These are phyloP conservation scores for Tipula vernalis DNA, from an alignment of 2,888 invertebrate genomes.

Conservation along the genomic window DNA sequence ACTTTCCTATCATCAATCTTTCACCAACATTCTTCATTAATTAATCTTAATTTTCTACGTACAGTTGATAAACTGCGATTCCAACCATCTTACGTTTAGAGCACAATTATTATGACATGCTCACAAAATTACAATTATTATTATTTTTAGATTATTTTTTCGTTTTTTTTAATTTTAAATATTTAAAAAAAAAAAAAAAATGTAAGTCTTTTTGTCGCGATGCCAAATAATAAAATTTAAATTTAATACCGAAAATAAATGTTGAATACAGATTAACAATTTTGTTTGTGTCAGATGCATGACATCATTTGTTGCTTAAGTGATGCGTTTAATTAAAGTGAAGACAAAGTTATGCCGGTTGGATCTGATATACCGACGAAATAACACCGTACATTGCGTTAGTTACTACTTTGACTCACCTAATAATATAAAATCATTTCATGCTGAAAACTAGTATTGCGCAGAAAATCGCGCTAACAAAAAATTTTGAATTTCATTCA, in stretches of 20 bases:
- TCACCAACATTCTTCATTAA: neutral
- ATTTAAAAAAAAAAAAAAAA: neutral
- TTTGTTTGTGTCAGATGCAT: neutral
- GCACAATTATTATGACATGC: neutral
- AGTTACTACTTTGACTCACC: neutral
- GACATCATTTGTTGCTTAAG: neutral
- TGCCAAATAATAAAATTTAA: neutral
- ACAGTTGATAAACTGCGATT: neutral
- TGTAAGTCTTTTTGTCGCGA: neutral
- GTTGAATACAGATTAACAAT: neutral
- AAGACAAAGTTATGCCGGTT: too few species aligned
- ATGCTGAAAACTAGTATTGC: conserved; percentile 9
- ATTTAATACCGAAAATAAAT: neutral
- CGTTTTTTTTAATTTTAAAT: neutral
- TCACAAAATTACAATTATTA: neutral
- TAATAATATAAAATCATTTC: neutral
- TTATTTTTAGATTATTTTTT: neutral
- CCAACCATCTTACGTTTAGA: neutral
- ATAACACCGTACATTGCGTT: too few species aligned
- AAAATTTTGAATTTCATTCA: neutral
- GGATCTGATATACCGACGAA: too few species aligned
- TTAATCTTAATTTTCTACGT: neutral
- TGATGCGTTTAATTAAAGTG: too few species aligned
- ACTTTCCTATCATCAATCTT: neutral
- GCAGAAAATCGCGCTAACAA: neutral